Evolutionary conservation across 1,140 invertebrate species (phyloP).

Genomic region (Cyrtorhinus lividipennis): DNA sequence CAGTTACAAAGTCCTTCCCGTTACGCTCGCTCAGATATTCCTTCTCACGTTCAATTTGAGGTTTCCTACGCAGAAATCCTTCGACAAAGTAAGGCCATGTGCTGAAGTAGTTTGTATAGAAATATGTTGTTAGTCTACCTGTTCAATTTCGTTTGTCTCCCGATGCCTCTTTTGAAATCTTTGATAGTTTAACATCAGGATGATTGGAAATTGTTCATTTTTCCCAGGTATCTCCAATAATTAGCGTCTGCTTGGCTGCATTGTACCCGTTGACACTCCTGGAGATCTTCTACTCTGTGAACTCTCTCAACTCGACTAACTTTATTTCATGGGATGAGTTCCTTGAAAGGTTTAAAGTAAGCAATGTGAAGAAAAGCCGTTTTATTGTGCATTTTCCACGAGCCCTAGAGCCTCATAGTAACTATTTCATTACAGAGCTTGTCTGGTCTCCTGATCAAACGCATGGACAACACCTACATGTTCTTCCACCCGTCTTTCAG

Average conservation of each 20-base stretch:
- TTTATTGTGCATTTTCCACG: background rate
- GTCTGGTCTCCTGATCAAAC: conserved; percentile 70
- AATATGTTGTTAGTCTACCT: background rate
- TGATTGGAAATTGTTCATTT: no score
- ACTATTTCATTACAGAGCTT: conserved; percentile 36
- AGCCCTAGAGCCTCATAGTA: no score
- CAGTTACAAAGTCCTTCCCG: conserved; percentile 83
- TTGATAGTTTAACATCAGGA: no score
- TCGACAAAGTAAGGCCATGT: conserved; percentile 58
- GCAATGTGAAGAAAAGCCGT: no score
- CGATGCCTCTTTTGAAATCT: background rate
- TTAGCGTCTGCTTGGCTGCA: conserved; percentile 79
- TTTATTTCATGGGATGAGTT: conserved; percentile 82
- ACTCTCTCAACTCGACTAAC: conserved; percentile 59
- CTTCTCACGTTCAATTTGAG: conserved; percentile 81
- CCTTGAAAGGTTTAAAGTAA: conserved; percentile 62
- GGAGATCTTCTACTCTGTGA: conserved; percentile 88
- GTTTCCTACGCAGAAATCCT: conserved; percentile 79
- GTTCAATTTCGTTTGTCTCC: conserved; percentile 6
- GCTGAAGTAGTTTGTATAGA: background rate
- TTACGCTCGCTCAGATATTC: conserved; percentile 84
- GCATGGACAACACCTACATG: conserved; percentile 86
- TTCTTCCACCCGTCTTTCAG: conserved; percentile 93
- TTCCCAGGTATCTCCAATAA: conserved; percentile 40
- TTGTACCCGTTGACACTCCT: conserved; percentile 76